These are phyloP conservation scores for Chironomus tentans DNA, from an alignment of 2,888 invertebrate species.

Conservation along the genomic window DNA sequence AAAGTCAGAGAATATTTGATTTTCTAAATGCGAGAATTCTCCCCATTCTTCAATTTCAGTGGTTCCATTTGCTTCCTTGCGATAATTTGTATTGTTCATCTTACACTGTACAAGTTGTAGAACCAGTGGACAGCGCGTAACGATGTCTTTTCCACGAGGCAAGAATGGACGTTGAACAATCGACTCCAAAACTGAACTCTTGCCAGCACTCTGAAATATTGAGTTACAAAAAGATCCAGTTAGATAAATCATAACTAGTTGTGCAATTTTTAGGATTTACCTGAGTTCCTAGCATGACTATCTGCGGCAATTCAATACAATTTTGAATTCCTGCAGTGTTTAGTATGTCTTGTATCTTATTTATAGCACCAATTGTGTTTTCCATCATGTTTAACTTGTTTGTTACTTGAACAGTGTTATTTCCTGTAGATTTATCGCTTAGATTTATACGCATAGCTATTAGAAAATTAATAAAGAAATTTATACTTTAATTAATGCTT, in stretches of 20 bases:
- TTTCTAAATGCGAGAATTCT: constrained; percentile 87
- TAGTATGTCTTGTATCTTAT: constrained; percentile 94
- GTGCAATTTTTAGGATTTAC: no score
- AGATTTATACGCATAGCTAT: no score
- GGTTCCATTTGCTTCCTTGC: constrained; percentile 81
- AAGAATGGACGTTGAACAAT: constrained; percentile 95
- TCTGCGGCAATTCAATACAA: constrained; percentile 96
- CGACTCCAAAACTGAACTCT: constrained; percentile 98
- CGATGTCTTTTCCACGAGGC: constrained; percentile 94
- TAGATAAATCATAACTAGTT: constrained; percentile 33
- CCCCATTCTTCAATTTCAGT: constrained; percentile 89
- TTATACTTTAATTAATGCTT: no score
- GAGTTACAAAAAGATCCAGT: constrained; percentile 28
- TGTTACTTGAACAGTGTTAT: no score
- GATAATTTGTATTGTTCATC: constrained; percentile 77
- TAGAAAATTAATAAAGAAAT: no score
- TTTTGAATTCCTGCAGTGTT: constrained; percentile 49
- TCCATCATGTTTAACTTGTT: constrained; percentile 59
- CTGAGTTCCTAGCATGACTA: constrained; percentile 97
- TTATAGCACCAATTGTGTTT: constrained; percentile 97
- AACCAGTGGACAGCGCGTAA: constrained; percentile 88
- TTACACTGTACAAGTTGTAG: constrained; percentile 89
- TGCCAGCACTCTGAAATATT: constrained; percentile 72
- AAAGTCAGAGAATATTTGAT: constrained; percentile 81
- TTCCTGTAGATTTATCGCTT: no score